Percentiles rank a stretch among this genome's conserved stretches.
phyloP scores from a whole-genome alignment of 1,140 invertebrate species.

The Daktulosphaira vitifoliae region DNA sequence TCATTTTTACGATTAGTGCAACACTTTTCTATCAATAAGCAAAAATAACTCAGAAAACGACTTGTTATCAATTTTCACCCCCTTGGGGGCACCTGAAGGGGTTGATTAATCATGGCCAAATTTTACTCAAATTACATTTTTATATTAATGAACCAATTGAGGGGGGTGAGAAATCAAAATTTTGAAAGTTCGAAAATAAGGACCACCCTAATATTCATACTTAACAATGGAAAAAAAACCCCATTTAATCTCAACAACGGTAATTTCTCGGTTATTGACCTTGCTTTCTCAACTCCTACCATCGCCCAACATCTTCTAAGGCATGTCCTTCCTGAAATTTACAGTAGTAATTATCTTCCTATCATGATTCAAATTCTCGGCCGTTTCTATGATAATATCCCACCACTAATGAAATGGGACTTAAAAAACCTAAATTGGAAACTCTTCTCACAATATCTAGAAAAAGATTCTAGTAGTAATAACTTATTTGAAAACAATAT shows the following conservation, averaged over 20 bases:
- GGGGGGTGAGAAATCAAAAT: no score
- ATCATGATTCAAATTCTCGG: background rate
- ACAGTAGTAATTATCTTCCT: background rate
- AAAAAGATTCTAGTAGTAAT: background rate
- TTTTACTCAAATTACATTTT: no score
- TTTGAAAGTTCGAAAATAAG: no score
- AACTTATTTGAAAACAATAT: background rate
- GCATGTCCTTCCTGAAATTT: background rate
- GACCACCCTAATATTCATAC: no score
- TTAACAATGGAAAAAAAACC: background rate
- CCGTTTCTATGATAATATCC: no score
- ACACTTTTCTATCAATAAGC: no score
- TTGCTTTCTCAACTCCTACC: background rate
- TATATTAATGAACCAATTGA: no score
- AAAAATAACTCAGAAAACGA: no score
- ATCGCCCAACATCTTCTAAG: background rate
- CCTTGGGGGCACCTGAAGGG: no score
- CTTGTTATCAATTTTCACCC: no score
- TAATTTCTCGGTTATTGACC: background rate
- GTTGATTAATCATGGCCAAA: no score
- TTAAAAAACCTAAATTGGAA: background rate
- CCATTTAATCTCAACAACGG: background rate
- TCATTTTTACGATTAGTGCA: no score
- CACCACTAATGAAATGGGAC: background rate
- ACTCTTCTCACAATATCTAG: background rate